A percentile compares a stretch with the other conserved stretches of the same genome.
Evolutionary conservation across 64 coral and sea anemone species (phyloP).

Genomic region (Dendrophyllia cribrosa): DNA sequence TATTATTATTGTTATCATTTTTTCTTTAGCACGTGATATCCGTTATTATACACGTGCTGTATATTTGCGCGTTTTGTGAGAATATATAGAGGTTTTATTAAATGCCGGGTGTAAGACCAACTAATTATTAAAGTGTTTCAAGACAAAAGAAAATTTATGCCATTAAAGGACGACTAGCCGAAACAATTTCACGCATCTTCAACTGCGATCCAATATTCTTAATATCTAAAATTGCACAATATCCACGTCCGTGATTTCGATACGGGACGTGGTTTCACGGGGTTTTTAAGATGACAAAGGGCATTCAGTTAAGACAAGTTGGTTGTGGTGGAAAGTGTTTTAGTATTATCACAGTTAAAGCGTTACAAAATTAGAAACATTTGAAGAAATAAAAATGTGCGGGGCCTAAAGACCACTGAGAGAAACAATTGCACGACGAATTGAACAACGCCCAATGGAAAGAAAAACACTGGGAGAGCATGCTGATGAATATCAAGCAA

Average conservation of each 20-base stretch:
- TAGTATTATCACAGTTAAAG: not conserved
- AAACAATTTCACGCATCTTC: not conserved
- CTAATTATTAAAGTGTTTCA: not conserved
- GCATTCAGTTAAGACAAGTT: not conserved
- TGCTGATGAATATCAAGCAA: constrained; percentile 7
- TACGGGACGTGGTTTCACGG: too few species aligned
- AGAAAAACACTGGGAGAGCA: not conserved
- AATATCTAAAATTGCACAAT: not conserved
- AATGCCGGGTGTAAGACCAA: too few species aligned
- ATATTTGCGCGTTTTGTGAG: too few species aligned
- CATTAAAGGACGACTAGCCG: not conserved
- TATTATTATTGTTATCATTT: too few species aligned
- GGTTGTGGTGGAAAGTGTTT: not conserved
- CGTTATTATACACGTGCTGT: too few species aligned
- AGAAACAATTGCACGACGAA: not conserved
- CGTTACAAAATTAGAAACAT: not conserved
- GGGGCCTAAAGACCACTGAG: not conserved
- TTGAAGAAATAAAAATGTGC: not conserved
- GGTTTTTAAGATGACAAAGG: not conserved
- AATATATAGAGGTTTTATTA: too few species aligned
- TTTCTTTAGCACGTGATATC: too few species aligned
- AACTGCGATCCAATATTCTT: not conserved
- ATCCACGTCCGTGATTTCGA: not conserved
- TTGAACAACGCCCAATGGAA: not conserved
- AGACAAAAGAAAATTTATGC: not conserved